Percentiles rank a stretch among this genome's conserved stretches.
phyloP scores from a whole-genome alignment of 2,888 invertebrate species.

The Drosophila colorata region DNA sequence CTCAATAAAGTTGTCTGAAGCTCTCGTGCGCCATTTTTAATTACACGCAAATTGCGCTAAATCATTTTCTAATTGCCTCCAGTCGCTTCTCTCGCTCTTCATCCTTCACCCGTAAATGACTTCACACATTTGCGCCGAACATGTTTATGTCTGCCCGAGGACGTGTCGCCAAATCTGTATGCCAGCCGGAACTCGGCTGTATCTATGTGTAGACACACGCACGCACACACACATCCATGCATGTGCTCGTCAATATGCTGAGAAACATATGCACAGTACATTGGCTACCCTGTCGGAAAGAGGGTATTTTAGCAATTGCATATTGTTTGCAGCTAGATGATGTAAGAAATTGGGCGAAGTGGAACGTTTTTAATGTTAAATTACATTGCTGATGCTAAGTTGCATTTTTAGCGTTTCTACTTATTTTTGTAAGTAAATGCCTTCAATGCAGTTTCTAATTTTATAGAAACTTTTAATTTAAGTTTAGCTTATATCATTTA shows the following conservation, averaged over 20 bases:
- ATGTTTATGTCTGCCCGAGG: constrained; percentile 54
- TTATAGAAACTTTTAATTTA: too few species aligned
- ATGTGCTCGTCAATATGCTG: constrained; percentile 40
- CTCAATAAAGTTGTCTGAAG: constrained; percentile 8
- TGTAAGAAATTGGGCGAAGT: too few species aligned
- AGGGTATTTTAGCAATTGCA: too few species aligned
- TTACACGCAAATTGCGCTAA: constrained; percentile 65
- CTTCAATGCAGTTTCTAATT: too few species aligned
- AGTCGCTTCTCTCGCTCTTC: constrained; percentile 1
- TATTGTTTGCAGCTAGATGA: too few species aligned
- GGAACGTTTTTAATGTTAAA: too few species aligned
- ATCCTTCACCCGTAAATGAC: constrained; percentile 48
- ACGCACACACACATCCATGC: neutral
- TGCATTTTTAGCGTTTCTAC: too few species aligned
- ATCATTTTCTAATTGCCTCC: constrained; percentile 73
- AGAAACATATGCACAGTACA: constrained; percentile 11
- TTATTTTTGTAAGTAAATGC: too few species aligned
- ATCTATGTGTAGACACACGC: neutral
- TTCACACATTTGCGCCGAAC: constrained; percentile 56
- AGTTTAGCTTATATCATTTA: too few species aligned
- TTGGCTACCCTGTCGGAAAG: neutral
- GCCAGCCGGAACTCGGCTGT: constrained; percentile 24
- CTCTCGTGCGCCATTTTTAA: constrained; percentile 53
- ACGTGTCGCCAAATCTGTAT: constrained; percentile 54
- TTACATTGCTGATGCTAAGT: too few species aligned